Conservation (phyloP, 1,140 invertebrate species). For the Sinella curviseta region DNA sequence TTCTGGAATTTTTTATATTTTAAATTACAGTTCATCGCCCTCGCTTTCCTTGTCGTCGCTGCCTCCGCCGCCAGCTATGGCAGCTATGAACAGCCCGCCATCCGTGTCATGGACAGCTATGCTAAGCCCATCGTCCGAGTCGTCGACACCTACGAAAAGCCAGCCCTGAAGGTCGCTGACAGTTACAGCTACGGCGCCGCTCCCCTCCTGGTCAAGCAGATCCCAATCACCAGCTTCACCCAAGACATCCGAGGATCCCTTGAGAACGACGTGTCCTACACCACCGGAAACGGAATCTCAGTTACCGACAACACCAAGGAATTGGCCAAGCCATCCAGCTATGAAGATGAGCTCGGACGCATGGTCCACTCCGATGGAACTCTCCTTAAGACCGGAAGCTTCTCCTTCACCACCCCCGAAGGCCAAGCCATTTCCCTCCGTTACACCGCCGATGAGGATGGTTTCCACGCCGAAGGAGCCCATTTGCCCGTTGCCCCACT, state of each 20-base stretch:
- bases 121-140: neutral
- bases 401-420: slow-evolving; percentile 67
- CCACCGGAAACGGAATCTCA: slow-evolving; percentile 15
- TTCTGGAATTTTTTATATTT: neutral
- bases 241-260: slow-evolving; percentile 11
- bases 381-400: slow-evolving; percentile 47
- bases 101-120: neutral
- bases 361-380: neutral
- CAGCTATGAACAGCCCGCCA: neutral
- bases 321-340: neutral
- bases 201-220: neutral
- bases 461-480: slow-evolving; percentile 59
- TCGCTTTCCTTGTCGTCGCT: neutral
- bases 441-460: slow-evolving; percentile 65
- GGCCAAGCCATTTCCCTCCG: slow-evolving; percentile 64
- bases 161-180: no score
- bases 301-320: slow-evolving; percentile 9
- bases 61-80: neutral
- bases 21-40: neutral
- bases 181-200: neutral
- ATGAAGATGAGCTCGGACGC: neutral
- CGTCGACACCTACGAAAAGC: no score
- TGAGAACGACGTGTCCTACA: neutral
- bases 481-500: slow-evolving; percentile 47
- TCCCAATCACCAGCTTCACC: slow-evolving; percentile 14